phyloP scores from a whole-genome alignment of 1,140 invertebrate species.

The Cyrtorhinus lividipennis region DNA sequence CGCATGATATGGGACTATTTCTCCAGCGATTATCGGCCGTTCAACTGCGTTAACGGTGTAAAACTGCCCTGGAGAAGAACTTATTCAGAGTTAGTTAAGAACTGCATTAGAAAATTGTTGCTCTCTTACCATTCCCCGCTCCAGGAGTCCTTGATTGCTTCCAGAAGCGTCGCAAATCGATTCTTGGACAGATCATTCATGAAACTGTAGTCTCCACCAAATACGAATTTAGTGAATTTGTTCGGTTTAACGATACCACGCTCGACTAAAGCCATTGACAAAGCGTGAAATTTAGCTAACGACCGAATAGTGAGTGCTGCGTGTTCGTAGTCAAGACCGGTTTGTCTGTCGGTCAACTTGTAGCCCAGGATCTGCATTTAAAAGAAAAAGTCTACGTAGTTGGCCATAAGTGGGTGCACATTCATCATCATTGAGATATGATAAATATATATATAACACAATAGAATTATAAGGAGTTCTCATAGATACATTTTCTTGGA shows the following conservation, averaged over 20 bases:
- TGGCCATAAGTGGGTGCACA: too few species aligned
- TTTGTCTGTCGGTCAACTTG: constrained; percentile 15
- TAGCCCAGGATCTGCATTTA: constrained; percentile 13
- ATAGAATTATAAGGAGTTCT: too few species aligned
- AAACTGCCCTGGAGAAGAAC: too few species aligned
- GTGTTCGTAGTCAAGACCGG: constrained; percentile 21
- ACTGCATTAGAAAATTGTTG: too few species aligned
- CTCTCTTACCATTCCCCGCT: constrained; percentile 13
- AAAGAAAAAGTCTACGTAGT: too few species aligned
- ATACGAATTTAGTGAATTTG: constrained; percentile 12
- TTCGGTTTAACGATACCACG: neutral
- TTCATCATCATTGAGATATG: too few species aligned
- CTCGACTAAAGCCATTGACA: constrained; percentile 12
- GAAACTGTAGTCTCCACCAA: neutral
- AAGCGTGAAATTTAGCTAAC: constrained; percentile 22
- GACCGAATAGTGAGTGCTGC: constrained; percentile 6
- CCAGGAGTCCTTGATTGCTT: neutral
- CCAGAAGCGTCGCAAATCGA: constrained; percentile 2
- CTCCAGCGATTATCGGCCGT: too few species aligned
- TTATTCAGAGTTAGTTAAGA: too few species aligned
- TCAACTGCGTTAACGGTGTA: too few species aligned
- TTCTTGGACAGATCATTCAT: constrained; percentile 7
- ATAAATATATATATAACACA: too few species aligned
- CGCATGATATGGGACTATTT: too few species aligned
- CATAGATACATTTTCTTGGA: too few species aligned